These are phyloP conservation scores for Microtus richardsoni DNA, from an alignment of 2,113 vertebrate genomes.

Conservation along the genomic window DNA sequence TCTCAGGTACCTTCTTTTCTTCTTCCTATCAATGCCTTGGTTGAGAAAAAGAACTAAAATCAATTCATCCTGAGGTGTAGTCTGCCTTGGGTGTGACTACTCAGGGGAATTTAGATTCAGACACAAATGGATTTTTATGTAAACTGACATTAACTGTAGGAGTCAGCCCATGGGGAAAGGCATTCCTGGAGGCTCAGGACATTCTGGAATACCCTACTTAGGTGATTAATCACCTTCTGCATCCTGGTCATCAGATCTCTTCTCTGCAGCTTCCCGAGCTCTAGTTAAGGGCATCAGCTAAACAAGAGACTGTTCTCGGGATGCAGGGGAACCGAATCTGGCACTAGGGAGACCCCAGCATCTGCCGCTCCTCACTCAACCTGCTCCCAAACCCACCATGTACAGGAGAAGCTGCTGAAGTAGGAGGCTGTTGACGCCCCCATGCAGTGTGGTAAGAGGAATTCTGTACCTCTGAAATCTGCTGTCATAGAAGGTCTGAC, in stretches of 20 bases:
- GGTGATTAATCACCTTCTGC: neutral
- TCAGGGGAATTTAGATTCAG: constrained; percentile 36
- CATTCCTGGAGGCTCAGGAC: neutral
- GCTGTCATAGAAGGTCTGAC: neutral
- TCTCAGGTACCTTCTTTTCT: neutral
- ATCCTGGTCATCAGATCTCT: neutral
- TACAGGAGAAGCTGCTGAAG: neutral
- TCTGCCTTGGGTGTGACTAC: neutral
- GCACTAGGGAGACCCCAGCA: neutral
- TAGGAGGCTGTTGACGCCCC: neutral
- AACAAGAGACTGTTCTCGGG: neutral
- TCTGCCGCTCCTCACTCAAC: neutral
- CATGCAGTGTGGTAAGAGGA: neutral
- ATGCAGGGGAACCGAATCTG: neutral
- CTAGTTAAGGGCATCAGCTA: neutral
- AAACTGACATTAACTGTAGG: neutral
- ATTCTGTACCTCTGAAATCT: neutral
- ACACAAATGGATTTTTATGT: neutral
- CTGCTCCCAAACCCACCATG: neutral
- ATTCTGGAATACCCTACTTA: neutral
- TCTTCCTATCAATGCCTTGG: neutral
- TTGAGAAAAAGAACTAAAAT: constrained; percentile 18
- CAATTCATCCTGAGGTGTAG: neutral
- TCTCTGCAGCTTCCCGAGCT: neutral
- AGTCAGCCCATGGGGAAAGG: neutral